Evolutionary conservation across 2,888 invertebrate species (phyloP).

Genomic region (Psylliodes chrysocephalus): DNA sequence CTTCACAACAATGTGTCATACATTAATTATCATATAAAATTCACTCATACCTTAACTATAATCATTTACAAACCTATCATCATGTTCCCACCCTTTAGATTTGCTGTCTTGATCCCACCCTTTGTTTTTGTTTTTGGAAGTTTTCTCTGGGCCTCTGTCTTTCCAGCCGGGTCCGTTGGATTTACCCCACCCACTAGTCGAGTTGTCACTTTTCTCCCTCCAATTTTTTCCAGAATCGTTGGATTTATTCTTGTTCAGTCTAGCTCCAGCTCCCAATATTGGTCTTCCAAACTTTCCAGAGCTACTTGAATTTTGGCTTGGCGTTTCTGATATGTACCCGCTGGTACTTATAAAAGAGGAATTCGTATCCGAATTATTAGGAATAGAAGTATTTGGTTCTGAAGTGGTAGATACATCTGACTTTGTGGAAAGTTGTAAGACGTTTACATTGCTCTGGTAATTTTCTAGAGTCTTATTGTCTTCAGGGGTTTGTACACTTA

Average conservation of each 20-base stretch:
- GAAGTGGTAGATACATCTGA: slow-evolving; percentile 30
- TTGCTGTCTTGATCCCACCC: too few species aligned
- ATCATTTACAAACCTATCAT: slow-evolving; percentile 61
- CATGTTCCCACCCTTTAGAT: slow-evolving; percentile 62
- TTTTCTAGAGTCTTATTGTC: slow-evolving; percentile 56
- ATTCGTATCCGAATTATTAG: slow-evolving; percentile 5
- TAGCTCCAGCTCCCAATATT: slow-evolving; percentile 59
- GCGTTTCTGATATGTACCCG: slow-evolving; percentile 39
- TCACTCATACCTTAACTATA: slow-evolving; percentile 52
- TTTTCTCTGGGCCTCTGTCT: slow-evolving; percentile 36
- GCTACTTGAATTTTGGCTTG: slow-evolving; percentile 36
- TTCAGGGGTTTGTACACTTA: slow-evolving; percentile 58
- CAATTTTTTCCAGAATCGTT: slow-evolving; percentile 41
- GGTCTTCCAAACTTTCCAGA: slow-evolving; percentile 54
- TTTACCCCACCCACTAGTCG: slow-evolving; percentile 38
- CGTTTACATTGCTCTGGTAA: slow-evolving; percentile 59
- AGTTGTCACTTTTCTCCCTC: too few species aligned
- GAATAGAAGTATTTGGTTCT: slow-evolving; percentile 1
- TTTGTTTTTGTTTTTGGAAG: slow-evolving; percentile 26
- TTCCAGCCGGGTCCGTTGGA: slow-evolving; percentile 43
- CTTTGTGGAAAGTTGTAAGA: slow-evolving; percentile 56
- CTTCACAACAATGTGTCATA: too few species aligned
- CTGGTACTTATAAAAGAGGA: slow-evolving; percentile 34
- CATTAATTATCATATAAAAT: not conserved
- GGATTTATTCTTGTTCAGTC: slow-evolving; percentile 51